Evolutionary conservation across 1,140 invertebrate species (phyloP).

Genomic region (Euglossa dilemma): DNA sequence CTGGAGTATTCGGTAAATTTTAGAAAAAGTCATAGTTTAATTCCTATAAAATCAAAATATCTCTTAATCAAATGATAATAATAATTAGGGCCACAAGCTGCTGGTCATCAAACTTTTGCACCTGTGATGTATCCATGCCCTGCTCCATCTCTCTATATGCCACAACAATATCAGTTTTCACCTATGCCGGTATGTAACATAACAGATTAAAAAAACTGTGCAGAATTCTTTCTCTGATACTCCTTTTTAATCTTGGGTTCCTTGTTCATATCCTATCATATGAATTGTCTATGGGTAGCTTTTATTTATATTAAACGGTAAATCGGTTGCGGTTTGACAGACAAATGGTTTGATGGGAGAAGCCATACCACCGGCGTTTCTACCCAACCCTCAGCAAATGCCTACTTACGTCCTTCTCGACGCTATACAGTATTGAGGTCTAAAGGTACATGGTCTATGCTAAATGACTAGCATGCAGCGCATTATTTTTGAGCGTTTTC

Average conservation of each 20-base stretch:
- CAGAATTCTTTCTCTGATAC: conserved; percentile 28
- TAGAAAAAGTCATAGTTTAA: not conserved
- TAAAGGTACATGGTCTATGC: conserved; percentile 81
- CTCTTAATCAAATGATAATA: not conserved
- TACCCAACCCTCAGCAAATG: conserved; percentile 83
- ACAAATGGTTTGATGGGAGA: conserved; percentile 83
- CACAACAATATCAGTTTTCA: conserved; percentile 81
- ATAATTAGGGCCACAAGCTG: conserved; percentile 76
- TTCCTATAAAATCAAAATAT: not conserved
- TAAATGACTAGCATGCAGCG: conserved; percentile 70
- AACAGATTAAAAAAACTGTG: not conserved
- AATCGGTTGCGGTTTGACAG: conserved; percentile 81
- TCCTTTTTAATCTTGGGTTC: conserved; percentile 49
- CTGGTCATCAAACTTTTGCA: conserved; percentile 79
- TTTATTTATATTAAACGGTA: conserved; percentile 68
- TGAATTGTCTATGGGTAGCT: conserved; percentile 57
- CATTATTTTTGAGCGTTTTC: conserved; percentile 58
- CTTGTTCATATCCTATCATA: conserved; percentile 48
- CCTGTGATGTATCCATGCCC: conserved; percentile 81
- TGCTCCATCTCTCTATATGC: conserved; percentile 80
- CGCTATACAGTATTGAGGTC: conserved; percentile 83
- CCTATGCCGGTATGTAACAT: conserved; percentile 80
- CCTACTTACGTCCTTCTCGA: conserved; percentile 83
- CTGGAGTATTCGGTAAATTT: conserved; percentile 79
- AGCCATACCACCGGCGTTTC: conserved; percentile 83